These are phyloP conservation scores for Cosmopolites sordidus DNA, from an alignment of 2,888 invertebrate species.

Conservation along the genomic window DNA sequence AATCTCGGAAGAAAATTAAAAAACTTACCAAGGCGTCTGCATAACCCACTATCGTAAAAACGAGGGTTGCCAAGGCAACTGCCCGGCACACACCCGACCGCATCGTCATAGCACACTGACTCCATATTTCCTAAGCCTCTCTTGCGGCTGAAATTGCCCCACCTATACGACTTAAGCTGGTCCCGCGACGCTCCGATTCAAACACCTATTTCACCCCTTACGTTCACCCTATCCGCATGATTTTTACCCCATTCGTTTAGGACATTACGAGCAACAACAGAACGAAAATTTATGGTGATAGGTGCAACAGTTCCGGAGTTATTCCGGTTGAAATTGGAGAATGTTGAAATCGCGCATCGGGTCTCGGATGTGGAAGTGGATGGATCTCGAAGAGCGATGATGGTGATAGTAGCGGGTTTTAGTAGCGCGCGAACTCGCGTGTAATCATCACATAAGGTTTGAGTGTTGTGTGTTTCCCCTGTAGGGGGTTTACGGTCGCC, in stretches of 20 bases:
- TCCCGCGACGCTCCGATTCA: slow-evolving; percentile 25
- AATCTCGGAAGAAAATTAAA: no score
- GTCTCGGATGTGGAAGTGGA: slow-evolving; percentile 37
- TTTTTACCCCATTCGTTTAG: slow-evolving; percentile 11
- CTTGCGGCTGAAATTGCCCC: slow-evolving; percentile 35
- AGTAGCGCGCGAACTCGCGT: slow-evolving; percentile 49
- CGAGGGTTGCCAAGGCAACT: slow-evolving; percentile 39
- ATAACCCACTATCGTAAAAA: slow-evolving; percentile 37
- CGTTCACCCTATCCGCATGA: slow-evolving; percentile 1
- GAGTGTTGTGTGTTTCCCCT: slow-evolving; percentile 43
- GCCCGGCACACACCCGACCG: slow-evolving; percentile 48
- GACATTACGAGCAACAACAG: background rate
- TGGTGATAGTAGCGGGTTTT: slow-evolving; percentile 33
- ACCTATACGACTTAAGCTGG: slow-evolving; percentile 35
- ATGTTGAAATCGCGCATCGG: slow-evolving; percentile 39
- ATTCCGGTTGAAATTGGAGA: slow-evolving; percentile 34
- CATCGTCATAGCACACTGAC: slow-evolving; percentile 49
- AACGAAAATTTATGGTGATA: slow-evolving; percentile 26
- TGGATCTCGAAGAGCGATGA: slow-evolving; percentile 37
- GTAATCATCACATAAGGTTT: slow-evolving; percentile 42
- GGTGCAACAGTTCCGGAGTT: slow-evolving; percentile 22
- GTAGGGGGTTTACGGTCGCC: slow-evolving; percentile 41
- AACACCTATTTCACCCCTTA: slow-evolving; percentile 25
- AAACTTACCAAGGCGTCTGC: slow-evolving; percentile 38
- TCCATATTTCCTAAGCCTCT: slow-evolving; percentile 42